Base-by-base conservation (phyloP, 2,888 invertebrate species). In the Chymomyza amoena region DNA sequence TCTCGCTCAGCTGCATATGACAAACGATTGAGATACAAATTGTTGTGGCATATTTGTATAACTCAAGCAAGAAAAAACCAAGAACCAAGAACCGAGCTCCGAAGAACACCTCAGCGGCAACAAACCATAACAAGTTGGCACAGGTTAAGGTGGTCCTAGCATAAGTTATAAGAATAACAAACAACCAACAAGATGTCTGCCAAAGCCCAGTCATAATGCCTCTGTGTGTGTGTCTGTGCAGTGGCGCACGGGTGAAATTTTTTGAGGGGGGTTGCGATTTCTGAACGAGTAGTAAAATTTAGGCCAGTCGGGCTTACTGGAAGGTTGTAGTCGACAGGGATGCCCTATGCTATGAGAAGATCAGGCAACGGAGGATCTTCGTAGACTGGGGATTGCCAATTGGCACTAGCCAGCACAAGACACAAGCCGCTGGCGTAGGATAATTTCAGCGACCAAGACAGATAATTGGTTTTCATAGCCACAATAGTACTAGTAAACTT, bases 151-250 rank as follows among this genome's bases (percentile, higher is more conserved):
- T 16, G 18, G 52, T 2, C 50, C 54, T 56, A 64, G 54, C 68
- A 45, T 54, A 66, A 66, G 70, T 69, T 75, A 59, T 59, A 62
- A 32, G 57, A 63, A 78, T 68, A 70, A 70, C 72, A 78, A 69
- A 68, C 67, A 69, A 69, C 36, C 50, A 60, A n/a, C 56, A 75
- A 57, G 59, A 50, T 9, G 61, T 45, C 25, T 16, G 25, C n/a
- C 64, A 50, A 56, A 56, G 64, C 36, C 61, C 50, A 51, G 61
- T 18, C 39, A 45, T 45, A 54, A 54, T 16, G 52, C n/a, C n/a
- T 54, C 15, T 54, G 52, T 54, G 52, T 16, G 52, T 54, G 52
- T 4, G 18, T 54, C 6, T 16, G 52, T 54, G 52, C 7, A 7
- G 15, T 4, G 15, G 52, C 7, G 51, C 9, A 15, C n/a, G 1